Evolutionary conservation across 2,113 vertebrate species (phyloP).

Genomic region (Phaethon lepturus): DNA sequence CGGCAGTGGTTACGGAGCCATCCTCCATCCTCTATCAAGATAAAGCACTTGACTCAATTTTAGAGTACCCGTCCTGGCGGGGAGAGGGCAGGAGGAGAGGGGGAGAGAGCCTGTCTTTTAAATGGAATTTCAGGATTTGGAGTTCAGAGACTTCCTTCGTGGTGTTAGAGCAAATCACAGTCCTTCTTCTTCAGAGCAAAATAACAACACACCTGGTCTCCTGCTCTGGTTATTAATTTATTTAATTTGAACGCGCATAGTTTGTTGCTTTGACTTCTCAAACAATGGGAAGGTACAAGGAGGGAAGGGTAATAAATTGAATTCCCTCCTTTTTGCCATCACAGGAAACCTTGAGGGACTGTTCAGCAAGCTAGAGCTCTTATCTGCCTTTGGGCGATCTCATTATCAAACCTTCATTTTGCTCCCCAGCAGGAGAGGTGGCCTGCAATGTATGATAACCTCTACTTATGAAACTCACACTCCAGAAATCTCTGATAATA

Average conservation of each 20-base stretch:
- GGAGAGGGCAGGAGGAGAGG: background rate
- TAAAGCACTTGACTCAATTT: conserved; percentile 55
- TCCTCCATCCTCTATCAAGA: conserved; percentile 8
- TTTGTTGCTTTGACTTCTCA: conserved; percentile 48
- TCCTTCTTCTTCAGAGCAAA: background rate
- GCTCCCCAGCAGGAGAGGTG: conserved; percentile 75
- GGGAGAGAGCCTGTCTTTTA: background rate
- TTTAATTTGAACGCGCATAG: conserved; percentile 18
- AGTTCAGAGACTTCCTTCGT: background rate
- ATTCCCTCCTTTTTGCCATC: conserved; percentile 68
- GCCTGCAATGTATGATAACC: conserved; percentile 78
- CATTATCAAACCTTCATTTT: conserved; percentile 75
- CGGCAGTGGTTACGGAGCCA: background rate
- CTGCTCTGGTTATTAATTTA: conserved; percentile 32
- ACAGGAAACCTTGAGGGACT: conserved; percentile 71
- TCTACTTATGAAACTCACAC: conserved; percentile 78
- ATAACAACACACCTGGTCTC: background rate
- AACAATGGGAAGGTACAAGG: conserved; percentile 48
- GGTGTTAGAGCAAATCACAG: background rate
- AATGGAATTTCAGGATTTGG: conserved; percentile 27
- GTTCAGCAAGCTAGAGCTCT: conserved; percentile 71
- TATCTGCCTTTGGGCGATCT: conserved; percentile 75
- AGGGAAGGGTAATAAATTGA: conserved; percentile 71
- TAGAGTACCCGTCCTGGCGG: background rate
- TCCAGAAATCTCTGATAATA: conserved; percentile 75